These are phyloP conservation scores for Pseudochaenichthys georgianus DNA, from an alignment of 2,797 vertebrate species.

Conservation along the genomic window DNA sequence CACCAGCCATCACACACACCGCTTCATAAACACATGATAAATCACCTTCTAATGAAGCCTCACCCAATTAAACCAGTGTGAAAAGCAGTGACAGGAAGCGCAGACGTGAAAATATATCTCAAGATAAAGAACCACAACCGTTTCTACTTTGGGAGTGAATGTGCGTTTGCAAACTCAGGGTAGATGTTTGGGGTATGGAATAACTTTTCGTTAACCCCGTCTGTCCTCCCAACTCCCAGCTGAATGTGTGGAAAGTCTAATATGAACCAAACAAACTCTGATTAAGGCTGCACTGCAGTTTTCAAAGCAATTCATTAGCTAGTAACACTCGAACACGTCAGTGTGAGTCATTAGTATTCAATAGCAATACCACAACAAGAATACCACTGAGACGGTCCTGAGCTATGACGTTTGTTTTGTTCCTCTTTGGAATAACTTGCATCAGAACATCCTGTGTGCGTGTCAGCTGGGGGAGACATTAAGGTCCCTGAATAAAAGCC, in stretches of 20 bases:
- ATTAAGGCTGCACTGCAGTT: constrained; percentile 15
- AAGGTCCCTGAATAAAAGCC: constrained; percentile 46
- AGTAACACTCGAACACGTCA: constrained; percentile 31
- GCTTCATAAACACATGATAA: not conserved
- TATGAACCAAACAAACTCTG: constrained; percentile 38
- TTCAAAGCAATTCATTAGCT: constrained; percentile 32
- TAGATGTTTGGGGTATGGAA: not conserved
- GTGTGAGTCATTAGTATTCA: constrained; percentile 44
- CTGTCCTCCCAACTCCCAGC: constrained; percentile 42
- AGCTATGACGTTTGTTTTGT: constrained; percentile 45
- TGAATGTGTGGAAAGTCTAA: constrained; percentile 42
- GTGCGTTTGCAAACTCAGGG: too few species aligned
- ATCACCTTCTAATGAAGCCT: not conserved
- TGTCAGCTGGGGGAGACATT: constrained; percentile 52
- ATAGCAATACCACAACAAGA: constrained; percentile 9
- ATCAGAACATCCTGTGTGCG: constrained; percentile 43
- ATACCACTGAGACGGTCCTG: constrained; percentile 9
- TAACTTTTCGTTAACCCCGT: constrained; percentile 5
- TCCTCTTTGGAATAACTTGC: constrained; percentile 45
- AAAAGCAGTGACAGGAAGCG: not conserved
- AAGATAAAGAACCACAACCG: not conserved
- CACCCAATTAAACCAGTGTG: not conserved
- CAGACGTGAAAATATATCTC: not conserved
- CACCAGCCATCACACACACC: not conserved
- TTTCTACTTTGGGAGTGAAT: too few species aligned